These are phyloP conservation scores for Nematolebias whitei DNA, from an alignment of 2,113 vertebrate genomes.

Conservation along the genomic window DNA sequence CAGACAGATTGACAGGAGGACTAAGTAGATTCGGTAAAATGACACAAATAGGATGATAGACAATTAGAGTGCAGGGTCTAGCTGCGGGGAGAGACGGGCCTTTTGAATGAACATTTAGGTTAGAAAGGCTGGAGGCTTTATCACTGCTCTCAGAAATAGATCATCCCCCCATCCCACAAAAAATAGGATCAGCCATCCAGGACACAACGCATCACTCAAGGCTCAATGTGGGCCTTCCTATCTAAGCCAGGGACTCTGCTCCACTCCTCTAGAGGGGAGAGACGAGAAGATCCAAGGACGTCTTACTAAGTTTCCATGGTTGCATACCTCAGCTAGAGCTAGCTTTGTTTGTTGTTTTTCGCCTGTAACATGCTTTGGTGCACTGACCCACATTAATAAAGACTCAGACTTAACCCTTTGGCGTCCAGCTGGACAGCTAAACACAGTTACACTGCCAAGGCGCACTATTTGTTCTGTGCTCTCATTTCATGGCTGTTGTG, in stretches of 20 bases:
- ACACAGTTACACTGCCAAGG: constrained; percentile 10
- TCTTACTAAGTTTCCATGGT: constrained; percentile 50
- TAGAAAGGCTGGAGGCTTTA: constrained; percentile 55
- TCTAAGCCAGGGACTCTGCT: constrained; percentile 33
- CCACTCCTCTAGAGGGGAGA: constrained; percentile 7
- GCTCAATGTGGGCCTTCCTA: constrained; percentile 30
- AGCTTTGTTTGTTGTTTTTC: constrained; percentile 58
- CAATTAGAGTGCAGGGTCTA: constrained; percentile 37
- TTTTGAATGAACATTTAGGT: constrained; percentile 72
- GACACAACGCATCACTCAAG: constrained; percentile 51
- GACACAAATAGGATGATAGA: constrained; percentile 29
- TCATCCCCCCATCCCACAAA: constrained; percentile 44
- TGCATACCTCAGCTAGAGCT: constrained; percentile 47
- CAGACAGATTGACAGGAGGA: no score
- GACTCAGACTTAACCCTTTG: constrained; percentile 50
- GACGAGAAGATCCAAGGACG: constrained; percentile 56
- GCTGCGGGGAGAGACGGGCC: constrained; percentile 49
- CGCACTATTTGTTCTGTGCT: constrained; percentile 36
- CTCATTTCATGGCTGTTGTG: constrained; percentile 39
- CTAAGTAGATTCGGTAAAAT: no score
- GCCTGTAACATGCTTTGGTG: constrained; percentile 41
- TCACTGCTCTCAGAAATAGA: constrained; percentile 53
- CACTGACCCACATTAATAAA: constrained; percentile 58
- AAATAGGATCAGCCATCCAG: constrained; percentile 50
- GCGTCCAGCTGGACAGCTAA: constrained; percentile 5